phyloP scores from a whole-genome alignment of 2,888 invertebrate genomes.

The Caenorhabditis uteleia region DNA sequence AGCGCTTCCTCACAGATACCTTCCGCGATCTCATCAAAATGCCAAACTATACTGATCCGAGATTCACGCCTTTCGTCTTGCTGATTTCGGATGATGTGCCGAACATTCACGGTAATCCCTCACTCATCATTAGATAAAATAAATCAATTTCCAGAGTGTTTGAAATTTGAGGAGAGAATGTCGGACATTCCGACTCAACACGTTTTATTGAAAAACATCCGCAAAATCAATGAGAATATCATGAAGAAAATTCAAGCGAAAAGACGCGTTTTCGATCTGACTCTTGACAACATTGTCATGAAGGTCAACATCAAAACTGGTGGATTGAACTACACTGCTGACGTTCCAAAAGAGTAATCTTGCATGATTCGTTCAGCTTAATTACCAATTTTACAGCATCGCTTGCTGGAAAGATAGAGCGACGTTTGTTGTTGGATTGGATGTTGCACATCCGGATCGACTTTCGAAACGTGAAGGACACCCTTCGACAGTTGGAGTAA shows the following conservation, averaged over 20 bases:
- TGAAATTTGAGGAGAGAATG: slow-evolving; percentile 37
- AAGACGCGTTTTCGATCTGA: slow-evolving; percentile 13
- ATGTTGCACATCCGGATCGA: slow-evolving; percentile 37
- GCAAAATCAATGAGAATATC: slow-evolving; percentile 23
- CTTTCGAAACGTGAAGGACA: slow-evolving; percentile 16
- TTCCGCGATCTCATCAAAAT: slow-evolving; percentile 19
- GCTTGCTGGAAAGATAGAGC: slow-evolving; percentile 18
- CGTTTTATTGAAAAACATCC: slow-evolving; percentile 21
- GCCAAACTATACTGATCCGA: slow-evolving; percentile 1
- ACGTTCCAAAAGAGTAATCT: slow-evolving; percentile 31
- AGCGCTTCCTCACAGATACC: slow-evolving; percentile 13
- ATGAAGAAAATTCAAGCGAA: slow-evolving; percentile 7
- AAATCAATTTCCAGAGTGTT: slow-evolving; percentile 20
- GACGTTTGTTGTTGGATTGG: slow-evolving; percentile 32
- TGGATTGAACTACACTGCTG: slow-evolving; percentile 39
- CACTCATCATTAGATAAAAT: not conserved
- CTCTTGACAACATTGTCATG: slow-evolving; percentile 38
- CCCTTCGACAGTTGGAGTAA: slow-evolving; percentile 36
- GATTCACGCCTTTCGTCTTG: slow-evolving; percentile 27
- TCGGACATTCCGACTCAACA: slow-evolving; percentile 38
- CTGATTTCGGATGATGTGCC: slow-evolving; percentile 30
- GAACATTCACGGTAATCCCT: slow-evolving; percentile 28
- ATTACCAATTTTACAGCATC: slow-evolving; percentile 6
- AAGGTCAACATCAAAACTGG: slow-evolving; percentile 39
- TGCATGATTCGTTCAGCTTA: no score